These are phyloP conservation scores for Cyrtorhinus lividipennis DNA, from an alignment of 1,140 invertebrate genomes.

Conservation along the genomic window DNA sequence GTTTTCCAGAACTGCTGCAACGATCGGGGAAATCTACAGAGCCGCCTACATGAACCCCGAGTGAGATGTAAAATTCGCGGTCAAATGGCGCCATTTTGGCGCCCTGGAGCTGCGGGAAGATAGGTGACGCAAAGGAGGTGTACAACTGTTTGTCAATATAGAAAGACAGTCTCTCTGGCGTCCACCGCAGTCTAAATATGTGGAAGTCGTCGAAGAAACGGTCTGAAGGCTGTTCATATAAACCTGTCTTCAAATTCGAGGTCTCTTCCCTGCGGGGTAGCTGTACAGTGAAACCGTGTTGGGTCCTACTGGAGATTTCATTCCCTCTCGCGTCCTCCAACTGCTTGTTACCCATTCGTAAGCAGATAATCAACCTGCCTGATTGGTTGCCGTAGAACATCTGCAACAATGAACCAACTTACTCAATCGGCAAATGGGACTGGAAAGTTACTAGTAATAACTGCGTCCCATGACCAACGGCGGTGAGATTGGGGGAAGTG, in stretches of 20 bases:
- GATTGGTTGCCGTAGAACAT: background rate
- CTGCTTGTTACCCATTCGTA: background rate
- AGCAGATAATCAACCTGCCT: background rate
- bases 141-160: background rate
- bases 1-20: slow-evolving; percentile 19
- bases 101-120: slow-evolving; percentile 28
- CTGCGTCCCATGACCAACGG: too few relatives aligned
- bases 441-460: too few relatives aligned
- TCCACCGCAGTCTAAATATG: slow-evolving; percentile 29
- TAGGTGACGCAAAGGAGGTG: background rate
- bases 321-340: background rate
- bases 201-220: slow-evolving; percentile 28
- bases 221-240: background rate
- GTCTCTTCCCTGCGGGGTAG: too few relatives aligned
- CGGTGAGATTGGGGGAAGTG: too few relatives aligned
- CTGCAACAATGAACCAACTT: too few relatives aligned
- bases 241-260: too few relatives aligned
- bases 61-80: slow-evolving; percentile 36
- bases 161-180: slow-evolving; percentile 16
- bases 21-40: slow-evolving; percentile 36
- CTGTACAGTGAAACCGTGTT: background rate
- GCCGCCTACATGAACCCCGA: slow-evolving; percentile 40
- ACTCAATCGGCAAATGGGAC: too few relatives aligned
- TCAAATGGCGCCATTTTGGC: slow-evolving; percentile 39
- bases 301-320: background rate